These are phyloP conservation scores for Xyrauchen texanus DNA, from an alignment of 2,113 vertebrate genomes.

Conservation along the genomic window DNA sequence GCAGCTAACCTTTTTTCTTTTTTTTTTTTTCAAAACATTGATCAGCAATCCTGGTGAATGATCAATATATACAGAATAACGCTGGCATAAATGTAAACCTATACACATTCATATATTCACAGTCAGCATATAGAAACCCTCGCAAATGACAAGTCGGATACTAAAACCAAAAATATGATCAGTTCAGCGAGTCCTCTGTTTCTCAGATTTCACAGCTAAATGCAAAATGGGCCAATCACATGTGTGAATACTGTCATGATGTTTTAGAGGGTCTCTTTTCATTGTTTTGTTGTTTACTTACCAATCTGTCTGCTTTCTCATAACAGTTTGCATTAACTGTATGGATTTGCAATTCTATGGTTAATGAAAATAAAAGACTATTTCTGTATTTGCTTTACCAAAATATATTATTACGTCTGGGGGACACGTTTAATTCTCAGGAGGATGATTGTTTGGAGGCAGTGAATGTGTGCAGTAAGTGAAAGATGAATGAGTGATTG, in stretches of 20 bases:
- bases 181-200: background rate
- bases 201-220: background rate
- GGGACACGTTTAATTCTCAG: background rate
- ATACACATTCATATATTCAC: constrained; percentile 5
- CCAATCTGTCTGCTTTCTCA: background rate
- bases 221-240: background rate
- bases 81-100: background rate
- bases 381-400: background rate
- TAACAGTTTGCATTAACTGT: background rate
- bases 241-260: background rate
- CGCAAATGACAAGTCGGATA: background rate
- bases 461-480: background rate
- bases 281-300: background rate
- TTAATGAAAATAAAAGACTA: background rate
- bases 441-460: background rate
- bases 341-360: background rate
- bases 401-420: no score
- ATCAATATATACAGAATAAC: constrained; percentile 27
- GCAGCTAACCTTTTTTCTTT: constrained; percentile 1
- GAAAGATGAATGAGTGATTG: background rate
- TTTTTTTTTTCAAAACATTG: background rate
- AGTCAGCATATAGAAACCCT: background rate
- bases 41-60: constrained; percentile 25
- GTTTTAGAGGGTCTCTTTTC: background rate
- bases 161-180: background rate